Evolutionary conservation across 2,113 vertebrate genomes (phyloP), one percentile per base, ranked within the genome.

Genomic region (Hippocampus abdominalis): DNA sequence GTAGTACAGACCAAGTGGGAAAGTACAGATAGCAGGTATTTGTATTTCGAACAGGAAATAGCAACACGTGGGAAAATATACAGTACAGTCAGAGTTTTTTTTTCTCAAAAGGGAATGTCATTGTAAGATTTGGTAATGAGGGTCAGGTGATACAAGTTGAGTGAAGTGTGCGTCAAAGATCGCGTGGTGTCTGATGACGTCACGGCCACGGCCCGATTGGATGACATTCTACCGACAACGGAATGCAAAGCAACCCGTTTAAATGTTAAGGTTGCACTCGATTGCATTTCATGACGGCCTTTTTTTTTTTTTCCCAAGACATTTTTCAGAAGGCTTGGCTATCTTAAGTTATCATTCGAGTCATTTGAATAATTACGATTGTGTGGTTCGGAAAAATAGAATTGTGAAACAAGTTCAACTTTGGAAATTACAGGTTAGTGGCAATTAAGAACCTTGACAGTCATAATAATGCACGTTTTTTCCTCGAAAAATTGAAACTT

Each of bases 241-340:
- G 65, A 82, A 79, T 81, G 73, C 57, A 59, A 66, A 68, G 68
- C 20, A 2, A 7, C 79, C 69, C 64, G 61, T 75, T 84, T 32
- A 23, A 53, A 66, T 18, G 71, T 27, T 57, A 70, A 70, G 60
- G 40, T 20, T 51, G 49, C 9, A 25, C 23, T 10, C 4, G 25
- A 56, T 36, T 61, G 32, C 20, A 12, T 62, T 60, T 8, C 57
- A 3, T 36, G 57, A 60, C 29, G 16, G 8, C 21, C 23, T 16
- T 16, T 10, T 21, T 51, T 51, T 21, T 20, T 51, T 53, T 53
- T 53, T 53, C 1, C 27, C 63, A 25, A 36, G 32, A 36, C 32
- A 36, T 36, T 36, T 6, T 36, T 36, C 32, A 36, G 32, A 36
- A 36, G 32, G 32, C 32, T 36, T 36, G 32, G 32, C 32, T 6